Evolutionary conservation across 1,140 invertebrate genomes (phyloP), one percentile per base, ranked within the genome.

Genomic region (Lordiphosa mommai): DNA sequence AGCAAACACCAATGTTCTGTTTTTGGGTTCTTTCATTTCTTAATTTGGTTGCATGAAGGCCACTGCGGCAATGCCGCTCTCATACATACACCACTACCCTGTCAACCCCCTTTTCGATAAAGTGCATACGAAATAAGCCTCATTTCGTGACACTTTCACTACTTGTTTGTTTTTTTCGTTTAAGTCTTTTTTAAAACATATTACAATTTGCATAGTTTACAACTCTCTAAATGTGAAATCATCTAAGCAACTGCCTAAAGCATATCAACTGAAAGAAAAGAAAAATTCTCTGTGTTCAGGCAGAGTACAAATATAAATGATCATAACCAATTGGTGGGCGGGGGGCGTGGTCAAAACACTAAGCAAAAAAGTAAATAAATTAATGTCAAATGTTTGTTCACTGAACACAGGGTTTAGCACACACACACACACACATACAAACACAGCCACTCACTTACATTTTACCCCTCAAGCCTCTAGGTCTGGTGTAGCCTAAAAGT

Each of bases 161-260:
- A 43, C 48, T 7, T 20, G 29, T 50, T 49, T 48, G 34, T 16
- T 64, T 12, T 44, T 76, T 82, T 71, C n/a, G n/a, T 69, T 50
- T 50, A 73, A 82, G 76, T 82, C 60, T 84, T 74, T 73, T 51
- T 57, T 59, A 72, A 53, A 72, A 82, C 64, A 84, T 82, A 82
- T 84, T 82, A 82, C 76, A 82, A 82, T 82, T 82, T 82, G 76
- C 76, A 82, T 82, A 82, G 76, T 82, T 82, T 64, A 66, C 69
- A 50, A 43, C 40, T 43, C 20, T 43, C 40, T 41, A 50, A 58
- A 43, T 32, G 44, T 32, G 46, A 51, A 68, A 51, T 50, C 41
- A 37, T 49, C 47, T 48, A 66, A 53, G 33, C 44, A 59, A 65
- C 58, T 63, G 47, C 32, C 29, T 40, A 27, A 51, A 63, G 46